phyloP scores from a whole-genome alignment of 2,797 vertebrate genomes.

The Peromyscus aztecus region DNA sequence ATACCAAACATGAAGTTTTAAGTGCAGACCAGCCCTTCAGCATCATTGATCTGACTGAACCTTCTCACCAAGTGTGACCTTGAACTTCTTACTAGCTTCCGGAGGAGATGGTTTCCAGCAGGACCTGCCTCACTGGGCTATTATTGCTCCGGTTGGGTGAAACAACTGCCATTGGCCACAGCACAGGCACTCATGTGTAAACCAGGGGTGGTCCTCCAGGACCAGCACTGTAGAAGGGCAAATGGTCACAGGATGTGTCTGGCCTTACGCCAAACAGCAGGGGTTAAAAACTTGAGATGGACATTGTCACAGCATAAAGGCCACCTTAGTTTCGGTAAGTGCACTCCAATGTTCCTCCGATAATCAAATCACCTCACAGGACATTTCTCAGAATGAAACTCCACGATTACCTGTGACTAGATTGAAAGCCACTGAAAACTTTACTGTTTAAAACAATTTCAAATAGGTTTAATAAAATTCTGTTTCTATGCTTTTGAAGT shows the following conservation, averaged over 20 bases:
- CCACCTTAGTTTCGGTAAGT: neutral
- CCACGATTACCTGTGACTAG: neutral
- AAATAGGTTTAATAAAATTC: neutral
- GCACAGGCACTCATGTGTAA: neutral
- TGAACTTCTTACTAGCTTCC: neutral
- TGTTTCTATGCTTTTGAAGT: neutral
- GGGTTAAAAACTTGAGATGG: neutral
- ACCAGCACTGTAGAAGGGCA: neutral
- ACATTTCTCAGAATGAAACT: neutral
- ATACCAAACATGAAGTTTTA: neutral
- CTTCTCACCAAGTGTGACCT: neutral
- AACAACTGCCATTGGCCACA: neutral
- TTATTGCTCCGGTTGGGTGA: neutral
- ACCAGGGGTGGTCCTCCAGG: accelerated
- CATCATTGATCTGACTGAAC: neutral
- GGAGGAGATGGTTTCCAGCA: neutral
- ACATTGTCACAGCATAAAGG: neutral
- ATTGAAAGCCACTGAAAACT: conserved; percentile 8
- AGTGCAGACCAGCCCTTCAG: neutral
- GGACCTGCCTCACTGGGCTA: neutral
- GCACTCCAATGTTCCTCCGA: neutral
- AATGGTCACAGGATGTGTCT: accelerated
- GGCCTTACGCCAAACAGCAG: neutral
- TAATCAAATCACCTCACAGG: neutral
- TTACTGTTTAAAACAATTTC: neutral